Conservation (phyloP, 1,140 invertebrate genomes). For the Periplaneta americana region DNA sequence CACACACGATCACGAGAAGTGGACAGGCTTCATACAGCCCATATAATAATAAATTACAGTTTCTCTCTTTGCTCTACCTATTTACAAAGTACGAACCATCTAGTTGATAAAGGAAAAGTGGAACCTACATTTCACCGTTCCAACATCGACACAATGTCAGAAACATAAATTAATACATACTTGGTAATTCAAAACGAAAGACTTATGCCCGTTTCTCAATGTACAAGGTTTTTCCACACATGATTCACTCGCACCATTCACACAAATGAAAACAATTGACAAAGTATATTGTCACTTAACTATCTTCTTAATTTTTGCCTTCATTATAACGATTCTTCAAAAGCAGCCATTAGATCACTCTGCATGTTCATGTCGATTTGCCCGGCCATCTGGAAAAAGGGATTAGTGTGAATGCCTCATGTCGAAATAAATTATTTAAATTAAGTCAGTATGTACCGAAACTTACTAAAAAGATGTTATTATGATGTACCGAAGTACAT, state of each 20-base stretch:
- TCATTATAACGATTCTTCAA: conserved; percentile 87
- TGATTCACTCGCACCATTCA: neutral
- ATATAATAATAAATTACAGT: conserved; percentile 12
- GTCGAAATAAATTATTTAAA: too few species aligned
- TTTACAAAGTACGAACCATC: conserved; percentile 7
- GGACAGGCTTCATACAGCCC: neutral
- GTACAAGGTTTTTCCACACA: neutral
- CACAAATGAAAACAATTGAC: neutral
- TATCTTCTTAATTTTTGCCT: conserved; percentile 16
- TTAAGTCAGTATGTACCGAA: too few species aligned
- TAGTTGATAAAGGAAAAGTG: conserved; percentile 3
- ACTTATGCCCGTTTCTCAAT: neutral
- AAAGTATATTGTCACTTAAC: conserved; percentile 5
- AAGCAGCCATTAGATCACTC: conserved; percentile 95
- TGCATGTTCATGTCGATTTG: conserved; percentile 98
- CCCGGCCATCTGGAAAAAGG: conserved; percentile 79
- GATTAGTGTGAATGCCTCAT: too few species aligned
- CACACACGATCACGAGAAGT: conserved; percentile 1
- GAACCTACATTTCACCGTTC: neutral
- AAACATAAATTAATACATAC: conserved; percentile 8
- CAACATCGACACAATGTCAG: neutral
- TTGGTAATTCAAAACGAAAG: conserved; percentile 1
- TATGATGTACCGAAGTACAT: too few species aligned
- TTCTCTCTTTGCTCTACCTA: conserved; percentile 5
- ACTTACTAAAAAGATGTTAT: too few species aligned